A percentile compares a stretch with the other conserved stretches of the same genome.
Conservation (phyloP, 2,888 invertebrate species). For the Callyntrura guangdongensis region DNA sequence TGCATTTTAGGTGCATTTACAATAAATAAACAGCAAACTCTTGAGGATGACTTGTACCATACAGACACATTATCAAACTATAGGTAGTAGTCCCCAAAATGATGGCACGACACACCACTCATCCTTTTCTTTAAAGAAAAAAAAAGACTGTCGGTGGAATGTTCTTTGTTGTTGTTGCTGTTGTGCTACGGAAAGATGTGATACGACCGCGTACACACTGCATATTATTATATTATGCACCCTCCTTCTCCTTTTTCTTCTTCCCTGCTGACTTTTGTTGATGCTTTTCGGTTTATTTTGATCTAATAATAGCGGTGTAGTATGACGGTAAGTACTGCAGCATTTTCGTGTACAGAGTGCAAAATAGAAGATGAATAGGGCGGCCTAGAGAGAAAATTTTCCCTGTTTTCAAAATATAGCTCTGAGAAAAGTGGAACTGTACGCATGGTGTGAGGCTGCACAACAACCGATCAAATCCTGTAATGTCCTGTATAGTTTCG, state of each 20-base stretch:
- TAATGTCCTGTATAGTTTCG: constrained; percentile 9
- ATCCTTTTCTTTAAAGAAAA: constrained; percentile 29
- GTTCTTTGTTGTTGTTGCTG: constrained; percentile 49
- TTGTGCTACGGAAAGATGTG: constrained; percentile 45
- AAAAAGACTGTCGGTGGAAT: constrained; percentile 54
- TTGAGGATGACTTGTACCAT: constrained; percentile 36
- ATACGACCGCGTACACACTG: constrained; percentile 57
- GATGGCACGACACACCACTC: background rate
- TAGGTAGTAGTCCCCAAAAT: background rate
- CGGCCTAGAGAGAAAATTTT: constrained; percentile 37
- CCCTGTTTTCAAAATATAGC: constrained; percentile 15
- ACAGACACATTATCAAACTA: background rate
- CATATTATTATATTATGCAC: constrained; percentile 75
- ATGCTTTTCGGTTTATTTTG: constrained; percentile 69
- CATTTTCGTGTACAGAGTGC: constrained; percentile 53
- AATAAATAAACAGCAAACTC: constrained; percentile 67
- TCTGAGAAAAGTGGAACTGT: background rate
- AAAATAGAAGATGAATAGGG: constrained; percentile 44
- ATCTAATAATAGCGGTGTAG: constrained; percentile 69
- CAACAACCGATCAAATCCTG: constrained; percentile 30
- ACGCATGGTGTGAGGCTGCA: too few species aligned
- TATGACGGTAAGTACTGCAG: constrained; percentile 45
- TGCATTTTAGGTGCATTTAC: constrained; percentile 64
- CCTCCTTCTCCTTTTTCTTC: constrained; percentile 55
- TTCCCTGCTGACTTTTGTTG: constrained; percentile 73